These are phyloP conservation scores for Stenodema calcarata DNA, from an alignment of 2,888 invertebrate genomes.

Conservation along the genomic window DNA sequence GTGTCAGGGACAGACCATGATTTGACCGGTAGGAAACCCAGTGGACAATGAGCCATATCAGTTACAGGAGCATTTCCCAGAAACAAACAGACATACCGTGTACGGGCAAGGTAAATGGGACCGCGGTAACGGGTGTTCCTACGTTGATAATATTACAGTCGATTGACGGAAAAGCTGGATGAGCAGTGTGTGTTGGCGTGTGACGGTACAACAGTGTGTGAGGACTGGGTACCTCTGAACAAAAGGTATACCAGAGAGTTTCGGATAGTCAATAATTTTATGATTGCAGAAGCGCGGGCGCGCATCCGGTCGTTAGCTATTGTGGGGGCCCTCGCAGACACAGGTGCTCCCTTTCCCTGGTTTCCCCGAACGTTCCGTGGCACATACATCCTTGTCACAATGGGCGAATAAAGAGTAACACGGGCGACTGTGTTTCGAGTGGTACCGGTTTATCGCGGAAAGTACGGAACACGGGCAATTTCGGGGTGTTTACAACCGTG, in stretches of 20 bases:
- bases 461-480: neutral
- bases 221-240: neutral
- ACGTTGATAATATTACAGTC: neutral
- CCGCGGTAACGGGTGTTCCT: neutral
- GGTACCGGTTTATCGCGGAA: neutral
- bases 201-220: neutral
- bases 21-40: no score
- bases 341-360: neutral
- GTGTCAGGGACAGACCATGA: no score
- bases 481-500: neutral
- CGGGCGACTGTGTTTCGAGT: neutral
- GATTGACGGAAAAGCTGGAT: neutral
- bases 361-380: neutral
- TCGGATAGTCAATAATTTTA: slow-evolving; percentile 9
- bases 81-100: neutral
- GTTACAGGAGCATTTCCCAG: neutral
- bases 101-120: neutral
- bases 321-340: neutral
- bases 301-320: slow-evolving; percentile 34
- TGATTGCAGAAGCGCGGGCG: slow-evolving; percentile 28
- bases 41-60: no score
- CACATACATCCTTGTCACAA: neutral
- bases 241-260: neutral
- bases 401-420: neutral
- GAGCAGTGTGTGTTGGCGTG: neutral